phyloP scores from a whole-genome alignment of 2,797 vertebrate genomes.

The Pseudochaenichthys georgianus region DNA sequence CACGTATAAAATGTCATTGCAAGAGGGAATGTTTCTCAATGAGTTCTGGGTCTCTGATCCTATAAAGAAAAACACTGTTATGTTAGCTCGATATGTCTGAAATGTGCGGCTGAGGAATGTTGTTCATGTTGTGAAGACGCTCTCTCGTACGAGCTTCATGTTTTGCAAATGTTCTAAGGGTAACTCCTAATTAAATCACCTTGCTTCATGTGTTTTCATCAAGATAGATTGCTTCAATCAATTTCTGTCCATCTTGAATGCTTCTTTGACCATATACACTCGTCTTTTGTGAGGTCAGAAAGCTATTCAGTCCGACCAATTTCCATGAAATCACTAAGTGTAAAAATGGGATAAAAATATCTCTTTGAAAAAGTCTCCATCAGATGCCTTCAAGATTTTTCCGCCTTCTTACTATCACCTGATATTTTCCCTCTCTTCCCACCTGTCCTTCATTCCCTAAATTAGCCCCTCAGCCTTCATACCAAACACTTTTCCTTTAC shows the following conservation, averaged over 20 bases:
- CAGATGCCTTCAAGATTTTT: not conserved
- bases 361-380: not conserved
- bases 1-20: no score
- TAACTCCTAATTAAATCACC: no score
- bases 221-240: no score
- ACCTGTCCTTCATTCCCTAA: not conserved
- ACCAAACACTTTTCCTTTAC: no score
- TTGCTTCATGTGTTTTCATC: no score
- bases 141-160: no score
- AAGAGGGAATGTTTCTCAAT: not conserved
- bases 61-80: no score
- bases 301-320: not conserved
- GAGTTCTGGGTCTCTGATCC: not conserved
- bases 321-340: not conserved
- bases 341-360: not conserved
- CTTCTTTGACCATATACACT: not conserved
- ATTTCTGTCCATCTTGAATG: no score
- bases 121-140: not conserved
- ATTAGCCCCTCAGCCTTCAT: not conserved
- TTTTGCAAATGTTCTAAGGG: no score
- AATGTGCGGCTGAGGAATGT: not conserved
- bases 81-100: not conserved
- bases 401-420: not conserved
- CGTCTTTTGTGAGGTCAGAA: not conserved
- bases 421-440: not conserved